A percentile compares a stretch with the other conserved stretches of the same genome.
Evolutionary conservation across 1,140 invertebrate species (phyloP).

Genomic region (Psix sp.): DNA sequence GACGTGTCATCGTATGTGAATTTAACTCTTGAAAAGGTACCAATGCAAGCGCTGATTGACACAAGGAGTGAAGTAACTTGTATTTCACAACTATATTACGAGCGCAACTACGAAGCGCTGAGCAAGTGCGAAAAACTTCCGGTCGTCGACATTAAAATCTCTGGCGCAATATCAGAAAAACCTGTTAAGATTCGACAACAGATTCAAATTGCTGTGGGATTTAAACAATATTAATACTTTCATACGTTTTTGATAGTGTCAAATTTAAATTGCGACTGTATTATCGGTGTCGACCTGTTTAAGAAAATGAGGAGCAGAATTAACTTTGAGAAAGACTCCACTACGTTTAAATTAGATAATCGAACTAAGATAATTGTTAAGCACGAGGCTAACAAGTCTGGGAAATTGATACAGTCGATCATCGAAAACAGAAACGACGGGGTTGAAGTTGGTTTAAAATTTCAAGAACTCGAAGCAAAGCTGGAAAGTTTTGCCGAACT

Average conservation of each 20-base stretch:
- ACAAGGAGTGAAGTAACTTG: conserved; percentile 9
- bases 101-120: conserved; percentile 52
- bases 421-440: too few species aligned
- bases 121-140: conserved; percentile 3
- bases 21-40: too few species aligned
- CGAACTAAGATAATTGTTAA: too few species aligned
- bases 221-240: conserved; percentile 12
- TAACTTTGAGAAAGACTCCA: not conserved
- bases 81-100: conserved; percentile 3
- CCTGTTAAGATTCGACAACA: conserved; percentile 3
- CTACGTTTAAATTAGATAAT: not conserved
- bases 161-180: conserved; percentile 4
- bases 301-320: not conserved
- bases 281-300: not conserved
- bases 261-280: not conserved
- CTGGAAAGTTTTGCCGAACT: too few species aligned
- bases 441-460: too few species aligned
- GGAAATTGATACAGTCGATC: too few species aligned
- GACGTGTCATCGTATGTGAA: not conserved
- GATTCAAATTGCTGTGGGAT: not conserved
- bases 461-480: too few species aligned
- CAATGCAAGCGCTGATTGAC: not conserved
- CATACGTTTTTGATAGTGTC: not conserved
- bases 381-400: too few species aligned
- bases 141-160: not conserved